These are phyloP conservation scores for Dynastes tityus DNA, from an alignment of 2,888 invertebrate species.

Conservation along the genomic window DNA sequence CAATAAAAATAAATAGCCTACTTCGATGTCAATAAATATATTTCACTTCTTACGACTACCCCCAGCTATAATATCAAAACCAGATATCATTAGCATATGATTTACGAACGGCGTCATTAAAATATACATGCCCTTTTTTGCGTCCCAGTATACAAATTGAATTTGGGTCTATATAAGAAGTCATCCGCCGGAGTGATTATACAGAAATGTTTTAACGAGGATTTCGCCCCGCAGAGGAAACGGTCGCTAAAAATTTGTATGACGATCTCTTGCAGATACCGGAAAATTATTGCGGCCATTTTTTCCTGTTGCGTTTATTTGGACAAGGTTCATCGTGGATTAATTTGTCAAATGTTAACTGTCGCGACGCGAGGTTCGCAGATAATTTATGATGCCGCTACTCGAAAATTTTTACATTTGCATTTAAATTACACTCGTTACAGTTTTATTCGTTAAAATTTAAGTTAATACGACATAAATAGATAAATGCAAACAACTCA, in stretches of 20 bases:
- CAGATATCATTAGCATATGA: conserved; percentile 39
- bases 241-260: conserved; percentile 1
- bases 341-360: conserved; percentile 35
- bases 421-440: conserved; percentile 9
- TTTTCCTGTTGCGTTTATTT: conserved; percentile 37
- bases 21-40: conserved; percentile 20
- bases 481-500: too few species aligned
- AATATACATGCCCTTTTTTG: conserved; percentile 16
- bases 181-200: conserved; percentile 6
- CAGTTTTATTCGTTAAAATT: neutral
- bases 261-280: conserved; percentile 18
- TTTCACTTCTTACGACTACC: conserved; percentile 6
- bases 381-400: conserved; percentile 15
- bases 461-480: too few species aligned
- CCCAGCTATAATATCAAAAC: conserved; percentile 1
- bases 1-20: conserved; percentile 23
- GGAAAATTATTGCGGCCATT: conserved; percentile 31
- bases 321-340: conserved; percentile 29
- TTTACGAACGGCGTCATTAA: conserved; percentile 25
- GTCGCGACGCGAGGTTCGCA: conserved; percentile 2
- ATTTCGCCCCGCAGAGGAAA: neutral
- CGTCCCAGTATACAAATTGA: conserved; percentile 5
- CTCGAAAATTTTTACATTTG: conserved; percentile 17
- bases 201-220: neutral
- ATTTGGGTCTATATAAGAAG: neutral